Evolutionary conservation across 2,888 invertebrate genomes (phyloP), one percentile per base, ranked within the genome.

Genomic region (Protophormia terraenovae): DNA sequence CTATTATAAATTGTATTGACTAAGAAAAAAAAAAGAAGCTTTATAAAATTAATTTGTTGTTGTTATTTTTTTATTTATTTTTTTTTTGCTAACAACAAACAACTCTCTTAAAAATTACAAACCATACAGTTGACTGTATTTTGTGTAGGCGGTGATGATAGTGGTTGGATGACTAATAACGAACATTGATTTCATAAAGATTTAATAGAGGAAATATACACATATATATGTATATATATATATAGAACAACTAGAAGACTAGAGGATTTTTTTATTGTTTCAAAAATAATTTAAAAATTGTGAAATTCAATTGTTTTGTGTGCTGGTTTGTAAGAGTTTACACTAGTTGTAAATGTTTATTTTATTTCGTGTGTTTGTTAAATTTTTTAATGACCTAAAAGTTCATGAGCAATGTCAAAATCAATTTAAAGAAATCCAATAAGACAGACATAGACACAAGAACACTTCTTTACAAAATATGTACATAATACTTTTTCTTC

Each of bases 371-470:
- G n/a, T n/a, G n/a, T 27, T 53, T 55, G 24, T 41, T 41, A 41
- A 1, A 16, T 69, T 60, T n/a, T n/a, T n/a, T 50, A 66, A 55
- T 58, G 22, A 35, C 35, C 58, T 27, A 41, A 58, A 27, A 66
- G 66, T 60, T 67, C 73, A 60, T 50, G 66, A 35, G 12, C 58
- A 58, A 80, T 67, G 50, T 60, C 60, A 67, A 72, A 71, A 80
- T 45, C 19, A 32, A 27, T 29, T 22, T 12, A 58, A 53, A 29
- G 24, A 60, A 60, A 53, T 60, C 24, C 47, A 47, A 60, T 69
- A 69, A 66, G 1, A 66, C 29, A 66, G 24, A 19, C n/a, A 1
- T 22, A 27, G 10, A 12, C 1, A 32, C 14, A 27, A 66, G 2
- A 67, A 67, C 12, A 47, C 19, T 12, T n/a, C n/a, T n/a, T n/a